Base-by-base conservation (phyloP, 2,888 invertebrate genomes). In the Mantis religiosa region DNA sequence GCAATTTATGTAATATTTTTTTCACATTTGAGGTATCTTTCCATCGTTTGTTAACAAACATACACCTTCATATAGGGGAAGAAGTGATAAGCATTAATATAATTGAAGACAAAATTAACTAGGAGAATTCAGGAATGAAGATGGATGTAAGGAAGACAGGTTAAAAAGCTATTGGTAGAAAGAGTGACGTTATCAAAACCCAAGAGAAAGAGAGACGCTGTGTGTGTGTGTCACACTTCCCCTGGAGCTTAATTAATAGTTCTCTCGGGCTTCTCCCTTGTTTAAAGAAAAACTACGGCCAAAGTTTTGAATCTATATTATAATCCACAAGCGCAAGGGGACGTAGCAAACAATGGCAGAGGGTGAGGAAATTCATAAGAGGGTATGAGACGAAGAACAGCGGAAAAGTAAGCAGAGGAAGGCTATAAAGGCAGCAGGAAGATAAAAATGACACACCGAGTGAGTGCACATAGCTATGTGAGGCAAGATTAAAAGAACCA, bases 231-330 rank as follows among this genome's bases (percentile, higher is more conserved):
- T 82, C 87, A 34, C 34, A 71, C 86, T 87, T 87, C 87, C 82
- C 82, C 83, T 83, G 88, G 89, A 71, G 88, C 89, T 89, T 89
- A 89, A 89, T 89, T 89, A 89, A 89, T 89, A 88, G 89, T 89
- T 88, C 89, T 89, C 85, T 28, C 41, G 85, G 85, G 89, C 87
- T 30, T 41, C 41, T 25, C 28, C 25, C 86, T 81, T 28, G 28
- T 28, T 54, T 28, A 30, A 47, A 85, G 41, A n/a, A 85, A 82
- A 82, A 15, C 88, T 85, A 84, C 30, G 88, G 88, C 88, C 88
- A 89, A 89, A 89, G 88, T 89, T 89, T 89, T 88, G 88, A 88
- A 83, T 88, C 88, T 89, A 85, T 88, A 89, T 89, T 89, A 88
- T 89, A 89, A 89, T 89, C 88, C 86, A 41, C 88, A 88, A 71